These are phyloP conservation scores for Polyommatus icarus DNA, from an alignment of 2,888 invertebrate genomes.

Conservation along the genomic window DNA sequence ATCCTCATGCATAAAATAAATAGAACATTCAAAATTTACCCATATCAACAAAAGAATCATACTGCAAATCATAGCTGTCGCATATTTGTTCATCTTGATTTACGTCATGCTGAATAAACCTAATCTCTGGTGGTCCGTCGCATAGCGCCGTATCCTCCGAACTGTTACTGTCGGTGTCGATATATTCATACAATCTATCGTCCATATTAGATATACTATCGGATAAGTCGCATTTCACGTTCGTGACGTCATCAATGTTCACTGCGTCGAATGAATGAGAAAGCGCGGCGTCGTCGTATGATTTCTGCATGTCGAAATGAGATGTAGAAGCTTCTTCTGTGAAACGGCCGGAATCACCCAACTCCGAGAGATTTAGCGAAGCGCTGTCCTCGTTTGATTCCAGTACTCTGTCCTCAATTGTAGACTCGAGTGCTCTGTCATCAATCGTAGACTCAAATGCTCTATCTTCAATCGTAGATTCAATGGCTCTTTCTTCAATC, in stretches of 20 bases:
- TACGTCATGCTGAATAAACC: slow-evolving; percentile 24
- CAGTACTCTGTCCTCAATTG: slow-evolving; percentile 49
- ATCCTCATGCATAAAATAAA: background rate
- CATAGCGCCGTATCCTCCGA: slow-evolving; percentile 68
- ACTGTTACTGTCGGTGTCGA: slow-evolving; percentile 65
- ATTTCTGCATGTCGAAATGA: slow-evolving; percentile 55
- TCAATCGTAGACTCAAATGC: slow-evolving; percentile 53
- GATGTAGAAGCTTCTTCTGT: slow-evolving; percentile 70
- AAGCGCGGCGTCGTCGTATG: slow-evolving; percentile 67
- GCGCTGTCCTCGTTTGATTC: slow-evolving; percentile 56
- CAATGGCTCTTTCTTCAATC: slow-evolving; percentile 42
- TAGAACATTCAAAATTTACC: slow-evolving; percentile 63
- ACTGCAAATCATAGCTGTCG: slow-evolving; percentile 70
- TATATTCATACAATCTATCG: slow-evolving; percentile 59
- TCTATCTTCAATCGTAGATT: slow-evolving; percentile 42
- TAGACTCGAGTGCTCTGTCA: slow-evolving; percentile 57
- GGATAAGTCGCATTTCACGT: slow-evolving; percentile 38
- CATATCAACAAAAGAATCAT: slow-evolving; percentile 78
- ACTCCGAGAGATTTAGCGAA: slow-evolving; percentile 63
- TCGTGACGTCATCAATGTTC: slow-evolving; percentile 53
- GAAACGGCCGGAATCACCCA: slow-evolving; percentile 68
- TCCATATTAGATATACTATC: slow-evolving; percentile 44
- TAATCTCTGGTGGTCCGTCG: slow-evolving; percentile 48
- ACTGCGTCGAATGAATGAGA: slow-evolving; percentile 64
- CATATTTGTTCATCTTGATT: slow-evolving; percentile 53